Evolutionary conservation across 53 echinoderm and acorn worm species (phyloP).

Genomic region (Crossaster papposus): DNA sequence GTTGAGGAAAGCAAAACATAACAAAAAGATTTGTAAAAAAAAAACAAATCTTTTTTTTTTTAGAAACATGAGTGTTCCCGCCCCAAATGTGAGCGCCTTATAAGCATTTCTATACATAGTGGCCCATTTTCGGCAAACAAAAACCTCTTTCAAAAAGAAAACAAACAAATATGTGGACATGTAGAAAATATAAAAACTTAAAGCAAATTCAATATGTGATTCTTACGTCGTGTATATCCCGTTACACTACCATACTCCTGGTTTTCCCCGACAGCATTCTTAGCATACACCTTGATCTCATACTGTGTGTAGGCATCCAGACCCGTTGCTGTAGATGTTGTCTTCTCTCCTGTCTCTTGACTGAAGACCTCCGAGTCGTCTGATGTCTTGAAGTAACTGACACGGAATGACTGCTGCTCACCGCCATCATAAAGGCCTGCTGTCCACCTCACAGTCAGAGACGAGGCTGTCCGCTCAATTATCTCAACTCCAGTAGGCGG

Average conservation of each 20-base stretch:
- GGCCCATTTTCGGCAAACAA: too few species aligned
- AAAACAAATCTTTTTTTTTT: too few species aligned
- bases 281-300: constrained; percentile 42
- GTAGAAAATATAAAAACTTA: too few species aligned
- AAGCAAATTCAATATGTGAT: too few species aligned
- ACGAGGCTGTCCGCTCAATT: not conserved
- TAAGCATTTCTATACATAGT: too few species aligned
- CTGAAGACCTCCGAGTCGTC: not conserved
- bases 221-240: constrained; percentile 13
- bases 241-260: not conserved
- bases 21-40: too few species aligned
- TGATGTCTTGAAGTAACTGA: constrained; percentile 3
- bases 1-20: too few species aligned
- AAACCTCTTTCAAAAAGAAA: too few species aligned
- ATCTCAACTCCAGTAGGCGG: not conserved
- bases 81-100: too few species aligned
- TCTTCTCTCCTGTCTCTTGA: not conserved
- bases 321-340: not conserved
- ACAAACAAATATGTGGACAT: too few species aligned
- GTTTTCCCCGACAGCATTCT: constrained; percentile 10
- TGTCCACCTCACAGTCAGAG: constrained; percentile 32
- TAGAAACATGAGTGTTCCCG: too few species aligned
- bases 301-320: constrained; percentile 26
- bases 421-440: constrained; percentile 24
- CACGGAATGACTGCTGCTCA: constrained; percentile 19